phyloP scores from a whole-genome alignment of 2,888 invertebrate species.

The Leptopilina drosophilae region DNA sequence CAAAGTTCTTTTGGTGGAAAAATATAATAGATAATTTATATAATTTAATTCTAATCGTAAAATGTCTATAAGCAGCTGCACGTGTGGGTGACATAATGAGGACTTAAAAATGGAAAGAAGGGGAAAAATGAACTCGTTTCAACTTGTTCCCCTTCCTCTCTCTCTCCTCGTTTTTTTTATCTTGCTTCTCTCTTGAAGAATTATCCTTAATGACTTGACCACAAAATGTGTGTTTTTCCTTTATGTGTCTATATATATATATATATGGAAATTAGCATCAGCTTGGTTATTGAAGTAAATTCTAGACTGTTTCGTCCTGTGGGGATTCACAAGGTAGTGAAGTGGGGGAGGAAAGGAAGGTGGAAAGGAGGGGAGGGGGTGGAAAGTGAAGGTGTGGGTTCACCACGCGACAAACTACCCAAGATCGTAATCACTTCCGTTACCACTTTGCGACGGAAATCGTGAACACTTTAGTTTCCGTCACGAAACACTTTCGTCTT shows the following conservation, averaged over 20 bases:
- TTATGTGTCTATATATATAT: background rate
- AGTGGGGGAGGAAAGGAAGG: too few relatives aligned
- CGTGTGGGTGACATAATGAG: slow-evolving; percentile 5
- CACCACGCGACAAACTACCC: slow-evolving; percentile 52
- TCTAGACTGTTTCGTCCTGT: slow-evolving; percentile 15
- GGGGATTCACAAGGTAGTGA: slow-evolving; percentile 2
- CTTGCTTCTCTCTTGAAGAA: background rate
- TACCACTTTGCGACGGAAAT: slow-evolving; percentile 76
- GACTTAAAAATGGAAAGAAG: background rate
- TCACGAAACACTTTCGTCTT: slow-evolving; percentile 67
- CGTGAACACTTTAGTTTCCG: slow-evolving; percentile 70
- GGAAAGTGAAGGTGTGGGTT: slow-evolving; percentile 2
- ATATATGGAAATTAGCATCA: slow-evolving; percentile 13
- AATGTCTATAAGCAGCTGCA: background rate
- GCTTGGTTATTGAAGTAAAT: slow-evolving; percentile 26
- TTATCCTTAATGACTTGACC: slow-evolving; percentile 19
- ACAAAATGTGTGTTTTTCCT: background rate
- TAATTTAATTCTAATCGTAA: slow-evolving; percentile 21
- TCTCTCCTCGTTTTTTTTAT: too few relatives aligned
- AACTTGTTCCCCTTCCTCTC: background rate
- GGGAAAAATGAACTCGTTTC: background rate
- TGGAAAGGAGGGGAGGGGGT: background rate
- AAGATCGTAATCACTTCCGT: slow-evolving; percentile 71
- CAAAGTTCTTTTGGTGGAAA: background rate
- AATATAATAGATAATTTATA: background rate